Base-by-base conservation (phyloP, 2,888 invertebrate species). In the Corbicula japonica region DNA sequence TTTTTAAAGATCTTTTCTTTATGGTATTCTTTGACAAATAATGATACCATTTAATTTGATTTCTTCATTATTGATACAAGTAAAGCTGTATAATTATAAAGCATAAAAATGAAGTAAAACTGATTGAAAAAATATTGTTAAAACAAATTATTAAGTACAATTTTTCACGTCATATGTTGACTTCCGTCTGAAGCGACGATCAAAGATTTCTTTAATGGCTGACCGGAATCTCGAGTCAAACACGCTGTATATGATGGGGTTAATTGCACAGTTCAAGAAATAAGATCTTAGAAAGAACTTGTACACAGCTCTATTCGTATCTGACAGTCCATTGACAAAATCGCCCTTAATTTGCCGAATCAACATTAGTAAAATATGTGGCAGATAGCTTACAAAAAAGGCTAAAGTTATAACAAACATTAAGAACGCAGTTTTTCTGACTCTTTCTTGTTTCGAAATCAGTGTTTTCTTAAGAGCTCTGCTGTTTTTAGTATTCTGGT, bases 181-280 rank as follows among this genome's bases (percentile, higher is more conserved):
- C n/a, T n/a, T n/a, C n/a, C 54, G 15, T 15, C 54, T 10, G n/a
- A 12, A 54, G 4, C 23, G 21, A 6, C 21, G 30, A 21, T 38
- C 34, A 58, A 73, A 58, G 1, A 76, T 41, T 23, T 58, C 34
- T 48, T 63, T 71, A 32, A 72, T 79, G 3, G 75, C 79, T 1
- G 58, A 52, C 26, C 80, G 75, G 38, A 87, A 86, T 38, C 78
- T 66, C 1, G 70, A 52, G 50, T 83, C 86, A 68, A 82, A 84
- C 56, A 88, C 80, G 38, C 84, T 80, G 81, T 89, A 89, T 41
- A 89, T 86, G 23, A 88, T 65, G 0, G 88, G 87, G 58, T 88
- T 89, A 8, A 86, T 73, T 1, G 87, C 84, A 61, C 87, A 84
- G 61, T 86, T 85, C 23, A 87, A 21, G 41, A 86, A 87, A 48